Conservation (phyloP, 2,113 vertebrate species). For the Pteronura brasiliensis region DNA sequence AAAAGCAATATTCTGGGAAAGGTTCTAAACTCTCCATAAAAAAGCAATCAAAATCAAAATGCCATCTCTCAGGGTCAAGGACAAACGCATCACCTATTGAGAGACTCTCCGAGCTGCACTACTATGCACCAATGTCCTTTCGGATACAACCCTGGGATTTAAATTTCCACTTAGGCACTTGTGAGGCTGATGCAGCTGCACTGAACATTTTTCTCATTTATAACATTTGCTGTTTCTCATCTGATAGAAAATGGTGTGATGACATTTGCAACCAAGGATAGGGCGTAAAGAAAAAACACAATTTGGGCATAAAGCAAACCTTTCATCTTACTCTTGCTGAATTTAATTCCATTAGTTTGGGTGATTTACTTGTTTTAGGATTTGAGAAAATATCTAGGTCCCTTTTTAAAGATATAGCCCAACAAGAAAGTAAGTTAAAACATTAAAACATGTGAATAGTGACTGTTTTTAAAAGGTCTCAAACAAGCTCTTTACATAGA, state of each 20-base stretch:
- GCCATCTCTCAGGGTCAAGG: background rate
- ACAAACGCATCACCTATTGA: background rate
- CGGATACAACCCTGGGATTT: background rate
- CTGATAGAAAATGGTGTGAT: background rate
- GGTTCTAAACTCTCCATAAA: background rate
- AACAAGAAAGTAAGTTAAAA: background rate
- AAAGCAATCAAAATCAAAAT: constrained; percentile 57
- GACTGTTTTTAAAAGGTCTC: too few species aligned
- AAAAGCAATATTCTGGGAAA: constrained; percentile 42
- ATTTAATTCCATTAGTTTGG: background rate
- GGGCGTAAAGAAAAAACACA: background rate
- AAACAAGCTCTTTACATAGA: background rate
- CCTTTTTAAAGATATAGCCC: background rate
- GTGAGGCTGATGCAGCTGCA: background rate
- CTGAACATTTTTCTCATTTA: background rate
- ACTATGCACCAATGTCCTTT: background rate
- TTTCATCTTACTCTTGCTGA: background rate
- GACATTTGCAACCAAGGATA: background rate
- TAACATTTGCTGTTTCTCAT: constrained; percentile 19
- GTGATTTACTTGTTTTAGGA: background rate
- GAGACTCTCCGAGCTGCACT: background rate
- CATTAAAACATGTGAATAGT: background rate
- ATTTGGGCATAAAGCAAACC: background rate
- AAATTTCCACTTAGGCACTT: background rate
- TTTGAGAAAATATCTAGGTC: background rate